Percentiles rank a stretch among this genome's conserved stretches.
These are phyloP conservation scores for Bovichtus diacanthus DNA, from an alignment of 2,797 vertebrate species.

Conservation along the genomic window DNA sequence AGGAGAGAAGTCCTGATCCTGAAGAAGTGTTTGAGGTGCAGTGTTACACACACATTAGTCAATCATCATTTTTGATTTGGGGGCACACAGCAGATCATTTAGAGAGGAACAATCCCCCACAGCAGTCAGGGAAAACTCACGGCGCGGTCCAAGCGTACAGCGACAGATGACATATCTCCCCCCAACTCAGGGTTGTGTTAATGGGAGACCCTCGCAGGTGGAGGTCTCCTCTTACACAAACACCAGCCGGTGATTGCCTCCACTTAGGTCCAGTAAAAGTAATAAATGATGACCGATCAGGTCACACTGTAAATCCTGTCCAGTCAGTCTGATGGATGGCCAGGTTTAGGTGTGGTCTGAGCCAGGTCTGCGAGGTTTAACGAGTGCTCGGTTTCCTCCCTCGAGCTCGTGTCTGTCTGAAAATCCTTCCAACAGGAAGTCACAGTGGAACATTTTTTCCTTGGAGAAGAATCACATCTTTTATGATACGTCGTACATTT, in stretches of 20 bases:
- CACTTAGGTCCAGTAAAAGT: constrained; percentile 84
- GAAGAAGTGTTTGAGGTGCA: constrained; percentile 15
- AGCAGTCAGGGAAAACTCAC: constrained; percentile 36
- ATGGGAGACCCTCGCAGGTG: constrained; percentile 83
- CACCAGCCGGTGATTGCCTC: constrained; percentile 80
- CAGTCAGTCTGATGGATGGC: constrained; percentile 78
- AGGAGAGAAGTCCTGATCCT: constrained; percentile 17
- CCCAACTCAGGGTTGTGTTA: constrained; percentile 76
- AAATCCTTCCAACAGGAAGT: constrained; percentile 70
- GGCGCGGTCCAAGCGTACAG: constrained; percentile 27
- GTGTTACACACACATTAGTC: constrained; percentile 20
- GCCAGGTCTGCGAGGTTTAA: constrained; percentile 76
- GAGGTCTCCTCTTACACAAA: constrained; percentile 83
- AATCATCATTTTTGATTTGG: constrained; percentile 43
- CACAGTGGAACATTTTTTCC: constrained; percentile 60
- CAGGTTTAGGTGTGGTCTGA: constrained; percentile 74
- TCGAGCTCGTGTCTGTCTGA: constrained; percentile 75
- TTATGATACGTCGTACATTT: constrained; percentile 70
- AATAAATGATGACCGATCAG: constrained; percentile 85
- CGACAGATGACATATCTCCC: constrained; percentile 72
- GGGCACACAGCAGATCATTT: constrained; percentile 49
- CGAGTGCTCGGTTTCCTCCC: constrained; percentile 73
- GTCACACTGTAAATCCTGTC: constrained; percentile 82
- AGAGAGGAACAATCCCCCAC: constrained; percentile 5
- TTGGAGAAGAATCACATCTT: constrained; percentile 68